These are phyloP conservation scores for Enteromius thamalakanensis DNA, from an alignment of 2,797 vertebrate genomes.

Conservation along the genomic window DNA sequence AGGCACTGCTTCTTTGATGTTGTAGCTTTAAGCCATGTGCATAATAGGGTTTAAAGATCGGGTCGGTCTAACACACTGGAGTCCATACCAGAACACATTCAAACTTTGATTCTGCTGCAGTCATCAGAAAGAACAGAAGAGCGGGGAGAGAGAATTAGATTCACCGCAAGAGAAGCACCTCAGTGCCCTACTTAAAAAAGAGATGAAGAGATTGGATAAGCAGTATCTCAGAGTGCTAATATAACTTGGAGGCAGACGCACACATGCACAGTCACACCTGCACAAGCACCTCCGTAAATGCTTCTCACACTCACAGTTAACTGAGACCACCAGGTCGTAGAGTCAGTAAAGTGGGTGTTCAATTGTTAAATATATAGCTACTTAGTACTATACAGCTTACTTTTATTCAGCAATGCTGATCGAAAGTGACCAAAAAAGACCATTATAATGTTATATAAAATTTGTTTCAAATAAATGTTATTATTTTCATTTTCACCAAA, in stretches of 20 bases:
- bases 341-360: not conserved
- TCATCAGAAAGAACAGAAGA: slow-evolving; percentile 41
- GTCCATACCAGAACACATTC: slow-evolving; percentile 1
- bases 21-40: slow-evolving; percentile 19
- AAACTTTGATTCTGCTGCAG: slow-evolving; percentile 48
- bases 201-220: slow-evolving; percentile 24
- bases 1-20: slow-evolving; percentile 32
- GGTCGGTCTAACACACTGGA: slow-evolving; percentile 9
- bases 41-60: slow-evolving; percentile 39
- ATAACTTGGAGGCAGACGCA: slow-evolving; percentile 20
- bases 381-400: not conserved
- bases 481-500: not conserved
- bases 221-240: slow-evolving; percentile 16
- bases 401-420: not conserved
- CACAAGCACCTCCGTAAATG: not conserved
- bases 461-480: not conserved
- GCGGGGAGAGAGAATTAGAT: not conserved
- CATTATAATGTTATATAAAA: not conserved
- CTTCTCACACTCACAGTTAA: not conserved
- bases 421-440: not conserved
- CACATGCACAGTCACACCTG: not conserved
- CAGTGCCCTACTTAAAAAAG: slow-evolving; percentile 39
- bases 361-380: not conserved
- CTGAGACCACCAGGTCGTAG: slow-evolving; percentile 6
- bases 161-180: slow-evolving; percentile 22